phyloP scores from a whole-genome alignment of 2,797 vertebrate species.

The Xenentodon cancila region DNA sequence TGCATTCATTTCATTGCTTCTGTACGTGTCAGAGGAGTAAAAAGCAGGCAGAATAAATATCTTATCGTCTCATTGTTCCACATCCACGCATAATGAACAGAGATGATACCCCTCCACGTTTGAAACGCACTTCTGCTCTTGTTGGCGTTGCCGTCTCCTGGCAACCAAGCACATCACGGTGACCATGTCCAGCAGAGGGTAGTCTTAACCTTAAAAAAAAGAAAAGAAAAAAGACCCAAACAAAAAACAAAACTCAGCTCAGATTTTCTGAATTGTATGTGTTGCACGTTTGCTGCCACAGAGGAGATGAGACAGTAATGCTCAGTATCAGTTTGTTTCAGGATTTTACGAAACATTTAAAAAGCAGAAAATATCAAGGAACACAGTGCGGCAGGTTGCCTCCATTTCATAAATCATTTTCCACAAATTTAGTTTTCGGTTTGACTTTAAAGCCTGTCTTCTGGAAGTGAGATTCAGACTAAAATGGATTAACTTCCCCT shows the following conservation, averaged over 20 bases:
- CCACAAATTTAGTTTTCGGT: too few relatives aligned
- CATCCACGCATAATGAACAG: neutral
- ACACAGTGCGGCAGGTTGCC: slow-evolving; percentile 6
- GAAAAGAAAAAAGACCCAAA: too few relatives aligned
- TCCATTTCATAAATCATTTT: slow-evolving; percentile 12
- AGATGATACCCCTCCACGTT: slow-evolving; percentile 2
- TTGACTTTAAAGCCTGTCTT: too few relatives aligned
- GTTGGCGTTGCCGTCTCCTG: slow-evolving; percentile 6
- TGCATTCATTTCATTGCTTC: too few relatives aligned
- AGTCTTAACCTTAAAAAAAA: slow-evolving; percentile 34
- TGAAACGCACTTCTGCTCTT: slow-evolving; percentile 11
- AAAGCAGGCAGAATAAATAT: neutral
- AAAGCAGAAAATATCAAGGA: neutral
- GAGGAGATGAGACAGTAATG: slow-evolving; percentile 11
- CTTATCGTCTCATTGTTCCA: neutral
- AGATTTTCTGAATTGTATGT: slow-evolving; percentile 8
- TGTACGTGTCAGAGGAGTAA: neutral
- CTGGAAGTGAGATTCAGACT: too few relatives aligned
- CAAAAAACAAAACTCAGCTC: neutral
- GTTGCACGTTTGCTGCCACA: slow-evolving; percentile 15
- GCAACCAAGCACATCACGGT: neutral
- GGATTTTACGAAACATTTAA: neutral
- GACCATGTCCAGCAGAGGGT: slow-evolving; percentile 66
- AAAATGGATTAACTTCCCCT: too few relatives aligned
- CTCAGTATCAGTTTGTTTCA: slow-evolving; percentile 3